Conservation (phyloP, 2,888 invertebrate genomes). For the Colostygia pectinataria region DNA sequence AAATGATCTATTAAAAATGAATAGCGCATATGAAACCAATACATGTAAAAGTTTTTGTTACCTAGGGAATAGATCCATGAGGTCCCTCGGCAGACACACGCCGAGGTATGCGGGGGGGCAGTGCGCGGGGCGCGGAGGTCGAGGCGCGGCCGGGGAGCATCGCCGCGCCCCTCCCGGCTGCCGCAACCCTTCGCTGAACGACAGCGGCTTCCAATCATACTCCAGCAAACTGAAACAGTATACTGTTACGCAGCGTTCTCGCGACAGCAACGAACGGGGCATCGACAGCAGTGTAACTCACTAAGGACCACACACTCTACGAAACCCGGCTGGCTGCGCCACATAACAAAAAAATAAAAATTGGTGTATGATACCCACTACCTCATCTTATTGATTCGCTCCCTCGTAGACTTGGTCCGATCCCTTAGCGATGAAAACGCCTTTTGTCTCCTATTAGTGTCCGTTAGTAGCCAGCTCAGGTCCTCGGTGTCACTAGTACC, state of each 20-base stretch:
- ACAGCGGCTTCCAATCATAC: slow-evolving; percentile 77
- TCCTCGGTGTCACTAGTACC: slow-evolving; percentile 82
- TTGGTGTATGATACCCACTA: slow-evolving; percentile 33
- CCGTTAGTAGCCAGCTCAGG: slow-evolving; percentile 86
- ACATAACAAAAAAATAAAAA: not conserved
- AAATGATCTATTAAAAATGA: too few species aligned
- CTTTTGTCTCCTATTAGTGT: slow-evolving; percentile 85
- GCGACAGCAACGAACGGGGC: too few species aligned
- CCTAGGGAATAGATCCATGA: slow-evolving; percentile 66
- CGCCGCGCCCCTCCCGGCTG: slow-evolving; percentile 25
- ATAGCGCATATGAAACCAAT: too few species aligned
- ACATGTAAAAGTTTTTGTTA: too few species aligned
- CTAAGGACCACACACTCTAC: too few species aligned
- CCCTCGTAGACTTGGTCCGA: slow-evolving; percentile 62
- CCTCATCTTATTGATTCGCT: slow-evolving; percentile 70
- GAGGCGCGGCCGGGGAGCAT: slow-evolving; percentile 27
- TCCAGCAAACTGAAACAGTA: slow-evolving; percentile 64
- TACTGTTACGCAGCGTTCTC: too few species aligned
- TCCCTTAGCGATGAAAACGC: slow-evolving; percentile 85
- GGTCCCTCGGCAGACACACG: slow-evolving; percentile 87
- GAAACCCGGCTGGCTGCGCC: too few species aligned
- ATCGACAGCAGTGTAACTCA: too few species aligned
- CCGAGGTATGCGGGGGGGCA: slow-evolving; percentile 84
- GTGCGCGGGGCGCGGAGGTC: slow-evolving; percentile 30
- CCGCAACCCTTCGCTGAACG: slow-evolving; percentile 40